phyloP scores from a whole-genome alignment of 2,797 vertebrate species.

The Spinus pinus region DNA sequence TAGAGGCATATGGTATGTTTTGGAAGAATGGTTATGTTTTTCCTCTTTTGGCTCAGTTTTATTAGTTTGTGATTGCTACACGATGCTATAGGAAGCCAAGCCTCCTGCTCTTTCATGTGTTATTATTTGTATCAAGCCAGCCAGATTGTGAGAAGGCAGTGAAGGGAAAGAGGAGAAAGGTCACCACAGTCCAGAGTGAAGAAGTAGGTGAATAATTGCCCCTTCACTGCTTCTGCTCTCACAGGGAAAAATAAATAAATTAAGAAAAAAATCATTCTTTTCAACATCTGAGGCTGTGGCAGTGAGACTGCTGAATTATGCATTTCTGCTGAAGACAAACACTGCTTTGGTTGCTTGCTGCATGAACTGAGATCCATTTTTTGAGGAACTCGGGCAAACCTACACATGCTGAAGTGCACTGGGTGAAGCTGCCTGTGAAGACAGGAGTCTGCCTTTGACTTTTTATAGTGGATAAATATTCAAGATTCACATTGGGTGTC shows the following conservation, averaged over 20 bases:
- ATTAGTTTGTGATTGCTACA: background rate
- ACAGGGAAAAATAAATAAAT: background rate
- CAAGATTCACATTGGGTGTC: conserved; percentile 65
- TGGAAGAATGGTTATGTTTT: background rate
- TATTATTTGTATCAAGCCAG: conserved; percentile 31
- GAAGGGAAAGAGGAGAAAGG: conserved; percentile 43
- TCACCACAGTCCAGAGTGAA: background rate
- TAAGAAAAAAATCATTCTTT: background rate
- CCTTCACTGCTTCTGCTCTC: background rate
- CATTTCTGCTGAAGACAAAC: conserved; percentile 59
- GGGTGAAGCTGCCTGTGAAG: conserved; percentile 30
- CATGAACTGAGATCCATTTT: conserved; percentile 45
- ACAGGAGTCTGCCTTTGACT: conserved; percentile 41
- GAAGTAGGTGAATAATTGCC: conserved; percentile 26
- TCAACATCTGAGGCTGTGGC: conserved; percentile 28
- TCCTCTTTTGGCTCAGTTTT: background rate
- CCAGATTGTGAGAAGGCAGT: background rate
- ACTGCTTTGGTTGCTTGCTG: conserved; percentile 35
- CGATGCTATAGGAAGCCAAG: background rate
- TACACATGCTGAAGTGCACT: background rate
- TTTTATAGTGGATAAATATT: conserved; percentile 65
- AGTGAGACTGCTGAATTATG: conserved; percentile 53
- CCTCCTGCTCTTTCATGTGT: conserved; percentile 34
- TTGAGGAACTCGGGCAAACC: background rate
- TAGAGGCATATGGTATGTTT: background rate